Conservation (phyloP, 2,888 invertebrate genomes). For the Strigamia crassipes region DNA sequence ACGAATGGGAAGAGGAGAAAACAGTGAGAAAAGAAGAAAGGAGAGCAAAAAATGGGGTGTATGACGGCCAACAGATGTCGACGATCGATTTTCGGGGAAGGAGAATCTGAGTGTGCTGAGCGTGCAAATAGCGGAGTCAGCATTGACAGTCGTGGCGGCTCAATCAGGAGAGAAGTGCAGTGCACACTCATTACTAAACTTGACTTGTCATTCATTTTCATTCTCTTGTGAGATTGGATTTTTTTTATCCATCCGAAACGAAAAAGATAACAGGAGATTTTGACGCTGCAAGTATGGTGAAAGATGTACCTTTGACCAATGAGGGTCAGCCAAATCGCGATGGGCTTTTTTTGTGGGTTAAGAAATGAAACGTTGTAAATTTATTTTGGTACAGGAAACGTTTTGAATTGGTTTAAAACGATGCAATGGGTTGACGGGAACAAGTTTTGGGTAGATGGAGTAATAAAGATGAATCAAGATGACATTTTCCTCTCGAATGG, state of each 20-base stretch:
- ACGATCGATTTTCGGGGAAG: neutral
- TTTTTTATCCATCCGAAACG: neutral
- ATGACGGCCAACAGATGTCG: conserved; percentile 30
- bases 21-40: neutral
- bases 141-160: conserved; percentile 27
- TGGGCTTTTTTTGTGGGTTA: neutral
- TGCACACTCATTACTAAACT: conserved; percentile 22
- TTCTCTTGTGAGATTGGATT: conserved; percentile 22
- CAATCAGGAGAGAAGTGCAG: conserved; percentile 22
- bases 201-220: conserved; percentile 30
- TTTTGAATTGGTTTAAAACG: neutral
- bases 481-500: neutral
- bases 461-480: neutral
- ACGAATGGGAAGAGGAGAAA: neutral
- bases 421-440: neutral
- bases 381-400: neutral
- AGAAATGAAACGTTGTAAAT: neutral
- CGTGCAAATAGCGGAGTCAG: conserved; percentile 22
- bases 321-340: neutral
- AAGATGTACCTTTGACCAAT: neutral
- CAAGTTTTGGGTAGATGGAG: neutral
- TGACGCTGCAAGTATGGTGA: neutral
- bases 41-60: neutral
- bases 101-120: neutral
- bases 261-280: neutral